Conservation (phyloP, 2,797 vertebrate genomes). For the Sebastes aleutianus region DNA sequence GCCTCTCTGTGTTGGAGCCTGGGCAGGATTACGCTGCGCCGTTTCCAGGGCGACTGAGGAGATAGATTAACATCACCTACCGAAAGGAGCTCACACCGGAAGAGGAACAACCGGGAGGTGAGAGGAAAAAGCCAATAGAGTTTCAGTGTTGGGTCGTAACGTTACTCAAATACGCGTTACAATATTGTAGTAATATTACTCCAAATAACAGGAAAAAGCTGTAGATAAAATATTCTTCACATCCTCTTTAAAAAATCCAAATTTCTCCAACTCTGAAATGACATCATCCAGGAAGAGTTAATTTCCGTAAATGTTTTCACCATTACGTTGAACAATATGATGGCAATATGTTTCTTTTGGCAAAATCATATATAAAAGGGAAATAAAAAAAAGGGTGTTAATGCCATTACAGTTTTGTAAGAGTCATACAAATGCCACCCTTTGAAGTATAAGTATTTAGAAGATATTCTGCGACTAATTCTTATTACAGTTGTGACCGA, state of each 20-base stretch:
- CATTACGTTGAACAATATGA: not conserved
- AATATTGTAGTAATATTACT: not conserved
- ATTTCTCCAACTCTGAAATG: not conserved
- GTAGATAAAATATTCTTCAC: not conserved
- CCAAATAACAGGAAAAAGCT: not conserved
- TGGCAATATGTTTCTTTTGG: too few species aligned
- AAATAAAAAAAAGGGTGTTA: not conserved
- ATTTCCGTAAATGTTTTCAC: not conserved
- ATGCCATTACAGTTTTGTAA: not conserved
- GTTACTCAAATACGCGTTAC: not conserved
- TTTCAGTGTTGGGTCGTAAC: not conserved
- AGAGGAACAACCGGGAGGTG: conserved; percentile 35
- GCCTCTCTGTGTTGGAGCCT: conserved; percentile 37
- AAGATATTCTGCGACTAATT: not conserved
- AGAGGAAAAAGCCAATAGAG: conserved; percentile 17
- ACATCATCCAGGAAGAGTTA: too few species aligned
- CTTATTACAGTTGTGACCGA: not conserved
- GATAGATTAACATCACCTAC: conserved; percentile 74
- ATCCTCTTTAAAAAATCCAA: not conserved
- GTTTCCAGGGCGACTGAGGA: conserved; percentile 73
- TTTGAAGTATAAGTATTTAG: not conserved
- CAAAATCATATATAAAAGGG: not conserved
- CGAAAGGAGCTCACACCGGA: conserved; percentile 56
- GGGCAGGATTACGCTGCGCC: conserved; percentile 64
- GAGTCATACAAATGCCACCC: too few species aligned